Evolutionary conservation across 1,140 invertebrate genomes (phyloP).

Genomic region (Proales similis): DNA sequence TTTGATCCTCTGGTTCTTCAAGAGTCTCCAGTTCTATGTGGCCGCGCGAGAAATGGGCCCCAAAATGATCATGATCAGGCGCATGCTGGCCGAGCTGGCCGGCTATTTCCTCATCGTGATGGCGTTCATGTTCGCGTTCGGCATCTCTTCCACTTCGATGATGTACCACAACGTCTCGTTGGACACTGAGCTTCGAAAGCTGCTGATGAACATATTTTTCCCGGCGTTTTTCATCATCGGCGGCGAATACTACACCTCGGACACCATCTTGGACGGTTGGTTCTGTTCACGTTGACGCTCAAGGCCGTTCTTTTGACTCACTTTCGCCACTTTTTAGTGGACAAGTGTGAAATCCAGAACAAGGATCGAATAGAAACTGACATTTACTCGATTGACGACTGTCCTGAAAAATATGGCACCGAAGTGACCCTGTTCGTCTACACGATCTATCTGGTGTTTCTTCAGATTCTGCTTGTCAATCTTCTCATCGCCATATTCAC

Average conservation of each 20-base stretch:
- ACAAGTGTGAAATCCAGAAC: background rate
- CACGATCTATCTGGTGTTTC: constrained; percentile 21
- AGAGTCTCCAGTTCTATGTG: constrained; percentile 50
- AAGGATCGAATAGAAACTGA: background rate
- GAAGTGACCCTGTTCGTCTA: constrained; percentile 20
- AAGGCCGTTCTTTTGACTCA: background rate
- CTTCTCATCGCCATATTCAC: constrained; percentile 29
- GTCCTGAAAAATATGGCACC: constrained; percentile 12
- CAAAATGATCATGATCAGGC: constrained; percentile 55
- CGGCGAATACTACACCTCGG: constrained; percentile 15
- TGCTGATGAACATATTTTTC: constrained; percentile 18
- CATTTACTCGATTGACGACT: constrained; percentile 24
- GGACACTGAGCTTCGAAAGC: background rate
- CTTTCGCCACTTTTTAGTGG: background rate
- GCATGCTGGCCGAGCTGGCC: constrained; percentile 48
- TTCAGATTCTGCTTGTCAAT: constrained; percentile 20
- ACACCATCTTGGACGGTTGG: constrained; percentile 1
- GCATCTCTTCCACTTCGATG: background rate
- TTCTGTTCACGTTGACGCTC: background rate
- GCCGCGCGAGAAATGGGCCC: constrained; percentile 52
- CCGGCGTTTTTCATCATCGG: constrained; percentile 36
- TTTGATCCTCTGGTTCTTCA: constrained; percentile 41
- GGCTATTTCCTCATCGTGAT: constrained; percentile 19
- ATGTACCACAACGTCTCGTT: constrained; percentile 18
- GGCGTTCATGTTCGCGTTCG: constrained; percentile 26